Evolutionary conservation across 2,797 vertebrate species (phyloP), one percentile per base, ranked within the genome.

Genomic region (Salarias fasciatus): DNA sequence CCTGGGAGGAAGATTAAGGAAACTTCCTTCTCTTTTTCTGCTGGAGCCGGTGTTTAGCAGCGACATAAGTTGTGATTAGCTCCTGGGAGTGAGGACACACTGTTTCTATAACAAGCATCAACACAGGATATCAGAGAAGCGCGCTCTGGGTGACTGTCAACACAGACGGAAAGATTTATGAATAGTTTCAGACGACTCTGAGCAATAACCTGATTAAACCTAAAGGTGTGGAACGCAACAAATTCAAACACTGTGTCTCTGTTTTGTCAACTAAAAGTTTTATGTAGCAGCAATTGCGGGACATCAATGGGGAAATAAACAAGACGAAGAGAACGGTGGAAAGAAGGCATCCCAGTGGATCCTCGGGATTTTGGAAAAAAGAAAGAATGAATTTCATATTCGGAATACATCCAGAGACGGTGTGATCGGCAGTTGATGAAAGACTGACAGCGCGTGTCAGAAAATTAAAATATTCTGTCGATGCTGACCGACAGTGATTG

Each of bases 401-500:
- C 15, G 24, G 74, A 86, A 72, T 60, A 51, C 44, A 67, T 60
- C 61, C 67, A 67, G 53, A 72, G 70, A 85, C 72, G 56, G 69
- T 60, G 47, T 76, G 76, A 82, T 71, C 58, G 78, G 82, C 84
- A 86, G 65, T 75, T 79, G 72, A 83, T 82, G 57, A 49, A 72
- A 76, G 72, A 84, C 68, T 83, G 82, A 86, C 78, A 69, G 69
- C 65, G 57, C 60, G 12, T 50, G 70, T 75, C 74, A 77, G 61
- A 72, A 56, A 43, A 75, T 87, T 82, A 63, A 62, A 82, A 70
- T 9, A 75, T 47, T 77, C 61, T 80, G 83, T 86, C 86, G 76
- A 38, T 6, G n/a, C 7, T 75, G 79, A 83, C 64, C 73, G 86
- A 84, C 75, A 80, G 69, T 63, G 72, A 83, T 79, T 63, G 72